Evolutionary conservation across 30 jellyfish, hydroid and myxozoan genomes (phyloP), one percentile per base, ranked within the genome.

Genomic region (Hydractinia echinata): DNA sequence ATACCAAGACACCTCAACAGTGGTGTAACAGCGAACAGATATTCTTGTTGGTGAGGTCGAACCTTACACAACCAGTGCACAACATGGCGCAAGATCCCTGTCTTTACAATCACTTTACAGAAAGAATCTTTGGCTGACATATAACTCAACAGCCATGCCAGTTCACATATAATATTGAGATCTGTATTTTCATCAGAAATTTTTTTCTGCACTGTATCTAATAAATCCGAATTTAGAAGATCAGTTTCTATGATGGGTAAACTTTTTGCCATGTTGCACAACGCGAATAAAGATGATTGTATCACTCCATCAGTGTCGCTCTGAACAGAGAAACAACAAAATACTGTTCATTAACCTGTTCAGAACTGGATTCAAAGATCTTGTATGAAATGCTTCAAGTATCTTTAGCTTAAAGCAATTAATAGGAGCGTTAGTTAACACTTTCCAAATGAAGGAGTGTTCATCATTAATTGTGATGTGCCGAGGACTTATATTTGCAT

Each of bases 261-360:
- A 6, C 88, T 79, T 55, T 86, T 87, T 49, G 88, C 68, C 67
- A 91, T 53, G 73, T 86, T 83, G 70, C 89, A 76, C 30, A 87
- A 71, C 8, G 94, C 89, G 70, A 81, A 91, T 5, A 87, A 68
- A 7, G 94, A 88, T 62, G 98, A 69, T 61, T 91, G 96, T 9
- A 86, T 51, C 9, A 64, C 74, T 44, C 74, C 74, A 64, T 7
- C 51, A 13, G 74, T 64, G 19, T 7, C 74, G 2, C 39, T 44
- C 74, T 64, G 74, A 6, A 64, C 19, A 64, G 4, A 6, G 8
- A 7, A 64, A 64, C 39, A 64, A 30, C 1, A 30, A 30, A 30
- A 30, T 30, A 30, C 44, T 30, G 44, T 30, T 30, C 44, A 30
- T 30, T n/a, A n/a, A n/a, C n/a, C n/a, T n/a, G n/a, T n/a, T 30